phyloP scores from a whole-genome alignment of 2,888 invertebrate genomes.

The Uropetala carovei region DNA sequence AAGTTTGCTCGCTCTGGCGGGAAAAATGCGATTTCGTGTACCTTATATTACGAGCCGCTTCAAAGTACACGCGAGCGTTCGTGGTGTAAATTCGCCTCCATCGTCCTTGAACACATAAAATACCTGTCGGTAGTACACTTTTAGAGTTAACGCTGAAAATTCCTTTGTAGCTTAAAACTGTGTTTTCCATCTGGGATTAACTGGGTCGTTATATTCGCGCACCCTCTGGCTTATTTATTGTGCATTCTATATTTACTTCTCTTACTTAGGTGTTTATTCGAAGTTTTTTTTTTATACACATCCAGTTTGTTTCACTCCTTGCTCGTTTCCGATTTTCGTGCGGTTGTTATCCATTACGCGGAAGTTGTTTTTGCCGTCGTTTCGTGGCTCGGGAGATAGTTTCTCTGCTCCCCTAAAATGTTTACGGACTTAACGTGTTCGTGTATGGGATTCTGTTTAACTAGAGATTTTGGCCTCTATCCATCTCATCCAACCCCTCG shows the following conservation, averaged over 20 bases:
- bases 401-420: not conserved
- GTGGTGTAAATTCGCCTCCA: too few species aligned
- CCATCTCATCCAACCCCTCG: not conserved
- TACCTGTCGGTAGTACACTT: too few species aligned
- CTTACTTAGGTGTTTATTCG: too few species aligned
- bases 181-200: not conserved
- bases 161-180: not conserved
- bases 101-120: too few species aligned
- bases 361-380: not conserved
- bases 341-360: not conserved
- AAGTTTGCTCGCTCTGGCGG: too few species aligned
- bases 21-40: too few species aligned
- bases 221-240: not conserved
- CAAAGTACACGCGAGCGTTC: too few species aligned
- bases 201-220: not conserved
- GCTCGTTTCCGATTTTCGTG: not conserved
- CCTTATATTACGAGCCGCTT: too few species aligned
- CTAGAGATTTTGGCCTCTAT: not conserved
- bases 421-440: not conserved
- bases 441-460: not conserved
- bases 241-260: not conserved
- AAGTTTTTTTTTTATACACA: not conserved
- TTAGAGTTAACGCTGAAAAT: too few species aligned
- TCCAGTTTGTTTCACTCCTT: not conserved
- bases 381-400: not conserved